Evolutionary conservation across 2,888 invertebrate species (phyloP), one percentile per base, ranked within the genome.

Genomic region (Escarpia spicata): DNA sequence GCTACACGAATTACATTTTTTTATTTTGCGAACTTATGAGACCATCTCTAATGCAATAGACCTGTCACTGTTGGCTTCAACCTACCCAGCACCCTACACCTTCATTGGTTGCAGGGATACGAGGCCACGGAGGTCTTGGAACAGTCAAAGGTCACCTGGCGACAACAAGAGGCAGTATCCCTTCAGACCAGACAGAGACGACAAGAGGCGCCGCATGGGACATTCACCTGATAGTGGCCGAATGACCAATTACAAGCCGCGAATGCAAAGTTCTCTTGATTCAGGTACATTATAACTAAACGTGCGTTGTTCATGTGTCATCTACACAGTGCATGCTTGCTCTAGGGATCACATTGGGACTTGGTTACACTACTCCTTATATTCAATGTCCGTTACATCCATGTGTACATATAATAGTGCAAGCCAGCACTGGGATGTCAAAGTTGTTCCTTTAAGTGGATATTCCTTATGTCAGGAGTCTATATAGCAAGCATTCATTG

Each of bases 211-310:
- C 19, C 75, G 75, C 75, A 26, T 26, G 26, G 75, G 75, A 26
- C 75, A 26, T 19, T 75, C 75, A n/a, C 4, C 26, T 75, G 75
- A 75, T 26, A 26, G 6, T 4, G 75, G 75, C 75, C 75, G 75
- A 75, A 19, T 75, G 75, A 75, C 19, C 19, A 75, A 75, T 19
- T 75, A 26, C 75, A 75, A n/a, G 75, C 75, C 75, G 1, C 75
- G 75, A 75, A 75, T 75, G 75, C 75, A 75, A 75, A 75, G 75
- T 75, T 75, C 75, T 19, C 75, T 75, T 75, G 75, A 75, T 26
- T 6, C 75, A 75, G 75, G 75, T 75, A n/a, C 6, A 75, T 52
- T 9, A 52, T 75, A 26, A 26, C n/a, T 26, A 19, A 75, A 75
- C 19, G 26, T 75, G 75, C n/a, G 26, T 75, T 75, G 75, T 75